Evolutionary conservation across 2,888 invertebrate genomes (phyloP), one percentile per base, ranked within the genome.

Genomic region (Spialia ferax): DNA sequence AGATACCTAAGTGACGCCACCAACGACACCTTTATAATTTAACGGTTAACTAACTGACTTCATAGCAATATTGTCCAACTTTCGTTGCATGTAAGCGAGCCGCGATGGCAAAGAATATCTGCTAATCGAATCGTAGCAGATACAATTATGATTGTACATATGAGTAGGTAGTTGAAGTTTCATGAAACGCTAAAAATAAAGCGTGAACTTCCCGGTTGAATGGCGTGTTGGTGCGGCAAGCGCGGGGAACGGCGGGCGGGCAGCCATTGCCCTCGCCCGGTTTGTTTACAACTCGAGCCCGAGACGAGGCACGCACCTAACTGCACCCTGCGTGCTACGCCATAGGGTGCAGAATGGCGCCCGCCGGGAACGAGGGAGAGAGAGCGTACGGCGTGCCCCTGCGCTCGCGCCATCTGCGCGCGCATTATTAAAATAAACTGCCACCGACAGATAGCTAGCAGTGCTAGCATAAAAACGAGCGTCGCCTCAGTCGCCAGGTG

Each of bases 141-240:
- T 22, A 63, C n/a, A 11, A 48, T 57, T 57, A 38, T 57, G 23
- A 18, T 55, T 52, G 23, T 22, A 81, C 6, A n/a, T n/a, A 38
- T 4, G 6, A 4, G 38, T 38, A 38, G 38, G 38, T 78, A 81
- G 82, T 79, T 80, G 79, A 75, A 74, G 82, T 86, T 83, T 87
- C 82, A 81, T 86, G 80, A 84, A 87, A 87, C 81, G 82, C 91
- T 93, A 93, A 91, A 93, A 91, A 93, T 93, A 93, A 90, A 89
- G 87, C 81, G 83, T 91, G 87, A 89, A 93, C 90, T 93, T 93
- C 92, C 93, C 92, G 92, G 93, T 93, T 93, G 92, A 93, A 93
- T 93, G 91, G 93, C 92, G 93, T 90, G 79, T 82, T 74, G 73
- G 75, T 84, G 87, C 75, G 82, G 81, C 80, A 77, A 77, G 86